These are phyloP conservation scores for Oreocharis arfaki DNA, from an alignment of 2,113 vertebrate species.

Conservation along the genomic window DNA sequence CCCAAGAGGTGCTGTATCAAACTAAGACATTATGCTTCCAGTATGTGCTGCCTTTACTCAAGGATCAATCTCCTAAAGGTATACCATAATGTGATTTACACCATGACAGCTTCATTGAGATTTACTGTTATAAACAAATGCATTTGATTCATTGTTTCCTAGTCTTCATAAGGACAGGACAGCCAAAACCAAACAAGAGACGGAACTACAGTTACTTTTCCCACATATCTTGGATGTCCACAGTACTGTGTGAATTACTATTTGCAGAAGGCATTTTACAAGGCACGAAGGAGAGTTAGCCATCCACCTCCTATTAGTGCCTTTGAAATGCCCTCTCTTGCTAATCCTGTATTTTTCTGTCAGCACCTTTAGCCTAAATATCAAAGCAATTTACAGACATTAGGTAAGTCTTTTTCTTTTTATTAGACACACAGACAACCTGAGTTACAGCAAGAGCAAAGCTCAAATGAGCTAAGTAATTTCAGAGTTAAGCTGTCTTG, in stretches of 20 bases:
- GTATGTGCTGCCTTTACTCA: not conserved
- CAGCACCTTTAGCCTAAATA: conserved; percentile 25
- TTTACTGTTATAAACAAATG: not conserved
- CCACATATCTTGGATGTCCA: not conserved
- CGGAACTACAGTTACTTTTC: not conserved
- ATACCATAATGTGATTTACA: not conserved
- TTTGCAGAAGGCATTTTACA: not conserved
- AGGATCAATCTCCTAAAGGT: not conserved
- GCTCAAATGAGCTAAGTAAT: conserved; percentile 11
- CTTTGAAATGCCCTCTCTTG: conserved; percentile 34
- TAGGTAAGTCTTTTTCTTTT: conserved; percentile 13
- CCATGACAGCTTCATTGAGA: not conserved
- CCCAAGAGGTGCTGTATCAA: not conserved
- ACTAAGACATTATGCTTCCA: not conserved
- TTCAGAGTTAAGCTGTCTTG: not conserved
- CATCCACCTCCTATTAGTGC: not conserved
- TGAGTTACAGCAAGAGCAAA: conserved; percentile 12
- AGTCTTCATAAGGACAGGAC: not conserved
- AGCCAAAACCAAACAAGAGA: not conserved
- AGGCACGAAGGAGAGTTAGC: not conserved
- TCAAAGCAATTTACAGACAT: conserved; percentile 40
- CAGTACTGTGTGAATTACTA: not conserved
- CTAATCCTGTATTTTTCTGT: not conserved
- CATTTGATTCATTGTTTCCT: not conserved
- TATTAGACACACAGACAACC: not conserved